A percentile compares a stretch with the other conserved stretches of the same genome.
phyloP scores from a whole-genome alignment of 2,113 vertebrate genomes.

The human (Homo sapiens) region DNA sequence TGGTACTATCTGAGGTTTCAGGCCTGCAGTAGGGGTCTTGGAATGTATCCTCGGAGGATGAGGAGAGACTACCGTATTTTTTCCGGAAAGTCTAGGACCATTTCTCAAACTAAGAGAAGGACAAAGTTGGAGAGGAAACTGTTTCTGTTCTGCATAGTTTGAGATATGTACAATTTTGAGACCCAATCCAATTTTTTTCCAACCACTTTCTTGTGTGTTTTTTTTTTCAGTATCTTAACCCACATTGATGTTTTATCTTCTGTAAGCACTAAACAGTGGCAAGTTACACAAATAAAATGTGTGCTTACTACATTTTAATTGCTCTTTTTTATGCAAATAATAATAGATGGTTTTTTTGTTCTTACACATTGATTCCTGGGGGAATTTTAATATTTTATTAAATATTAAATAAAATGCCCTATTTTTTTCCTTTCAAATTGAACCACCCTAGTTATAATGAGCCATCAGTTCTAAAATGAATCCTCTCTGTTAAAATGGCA shows the following conservation, averaged over 20 bases:
- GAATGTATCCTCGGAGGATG: not conserved
- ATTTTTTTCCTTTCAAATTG: slow-evolving; percentile 6
- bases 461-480: not conserved
- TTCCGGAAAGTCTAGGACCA: not conserved
- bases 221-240: not conserved
- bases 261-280: not conserved
- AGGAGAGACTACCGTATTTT: not conserved
- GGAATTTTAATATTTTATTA: slow-evolving; percentile 18
- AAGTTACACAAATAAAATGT: not conserved
- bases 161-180: not conserved
- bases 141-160: not conserved
- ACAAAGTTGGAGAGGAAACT: not conserved
- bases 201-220: not conserved
- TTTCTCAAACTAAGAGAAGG: not conserved
- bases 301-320: not conserved
- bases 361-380: not conserved
- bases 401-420: not conserved
- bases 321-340: not conserved
- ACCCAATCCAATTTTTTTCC: not conserved
- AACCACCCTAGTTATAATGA: not conserved
- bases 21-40: not conserved
- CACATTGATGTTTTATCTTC: not conserved
- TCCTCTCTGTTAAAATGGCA: not conserved
- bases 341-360: slow-evolving; percentile 30
- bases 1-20: not conserved